Conservation (phyloP, 2,113 vertebrate genomes). For the Erythrocercus mccallii region DNA sequence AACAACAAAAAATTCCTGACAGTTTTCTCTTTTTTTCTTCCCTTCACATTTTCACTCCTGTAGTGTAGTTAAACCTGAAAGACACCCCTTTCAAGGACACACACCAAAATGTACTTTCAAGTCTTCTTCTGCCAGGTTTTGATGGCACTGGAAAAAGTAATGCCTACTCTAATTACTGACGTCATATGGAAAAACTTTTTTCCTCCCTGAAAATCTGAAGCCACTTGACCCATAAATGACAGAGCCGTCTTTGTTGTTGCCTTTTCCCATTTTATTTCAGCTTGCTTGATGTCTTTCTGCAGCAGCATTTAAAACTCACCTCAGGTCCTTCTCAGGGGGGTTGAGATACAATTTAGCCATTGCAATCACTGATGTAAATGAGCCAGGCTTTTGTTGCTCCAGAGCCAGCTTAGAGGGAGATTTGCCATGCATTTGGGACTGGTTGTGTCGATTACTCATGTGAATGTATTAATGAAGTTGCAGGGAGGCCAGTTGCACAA, state of each 20-base stretch:
- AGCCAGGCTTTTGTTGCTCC: not conserved
- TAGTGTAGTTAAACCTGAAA: not conserved
- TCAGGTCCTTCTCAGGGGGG: not conserved
- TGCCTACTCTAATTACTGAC: not conserved
- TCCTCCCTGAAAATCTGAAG: not conserved
- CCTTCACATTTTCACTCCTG: not conserved
- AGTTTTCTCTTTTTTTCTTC: fast-evolving
- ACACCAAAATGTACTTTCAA: not conserved
- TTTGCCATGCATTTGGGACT: not conserved
- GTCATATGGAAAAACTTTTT: not conserved
- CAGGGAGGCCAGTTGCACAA: slow-evolving; percentile 2
- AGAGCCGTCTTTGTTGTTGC: not conserved
- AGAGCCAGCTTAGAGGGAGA: not conserved
- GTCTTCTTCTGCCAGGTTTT: not conserved
- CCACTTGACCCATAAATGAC: not conserved
- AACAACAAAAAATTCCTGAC: not conserved
- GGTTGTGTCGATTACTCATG: not conserved
- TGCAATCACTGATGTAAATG: not conserved
- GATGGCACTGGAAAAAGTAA: not conserved
- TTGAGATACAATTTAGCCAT: not conserved
- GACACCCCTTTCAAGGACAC: not conserved
- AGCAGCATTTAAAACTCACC: slow-evolving; percentile 30
- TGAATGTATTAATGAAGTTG: slow-evolving; percentile 26
- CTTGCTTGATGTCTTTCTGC: not conserved
- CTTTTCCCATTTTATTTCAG: not conserved